These are phyloP conservation scores for Muscina levida DNA, from an alignment of 2,888 invertebrate genomes.

Conservation along the genomic window DNA sequence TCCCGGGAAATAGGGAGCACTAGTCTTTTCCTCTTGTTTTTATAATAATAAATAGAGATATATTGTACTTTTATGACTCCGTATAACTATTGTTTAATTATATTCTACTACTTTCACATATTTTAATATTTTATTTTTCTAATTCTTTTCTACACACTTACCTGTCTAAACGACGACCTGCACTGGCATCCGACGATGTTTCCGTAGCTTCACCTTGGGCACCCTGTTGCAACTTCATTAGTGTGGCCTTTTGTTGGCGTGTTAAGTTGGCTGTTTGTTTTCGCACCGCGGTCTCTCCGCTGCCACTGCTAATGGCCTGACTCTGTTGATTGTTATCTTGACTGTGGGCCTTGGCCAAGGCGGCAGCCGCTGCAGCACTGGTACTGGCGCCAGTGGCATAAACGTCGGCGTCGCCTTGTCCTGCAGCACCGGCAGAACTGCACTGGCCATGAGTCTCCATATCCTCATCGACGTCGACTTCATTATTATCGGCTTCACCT, in stretches of 20 bases:
- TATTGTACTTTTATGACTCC: too few species aligned
- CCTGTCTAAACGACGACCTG: constrained; percentile 74
- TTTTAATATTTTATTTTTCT: too few species aligned
- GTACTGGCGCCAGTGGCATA: constrained; percentile 72
- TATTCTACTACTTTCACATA: too few species aligned
- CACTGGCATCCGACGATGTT: constrained; percentile 86
- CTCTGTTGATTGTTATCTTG: constrained; percentile 82
- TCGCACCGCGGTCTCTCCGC: constrained; percentile 82
- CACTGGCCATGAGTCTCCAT: constrained; percentile 85
- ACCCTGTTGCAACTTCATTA: constrained; percentile 75
- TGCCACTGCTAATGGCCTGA: constrained; percentile 90
- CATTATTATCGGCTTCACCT: constrained; percentile 81
- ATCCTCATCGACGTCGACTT: constrained; percentile 84
- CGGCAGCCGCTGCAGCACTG: constrained; percentile 67
- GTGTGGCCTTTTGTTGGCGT: constrained; percentile 74
- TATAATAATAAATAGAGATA: too few species aligned
- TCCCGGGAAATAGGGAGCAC: too few species aligned
- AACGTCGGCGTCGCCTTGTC: constrained; percentile 79
- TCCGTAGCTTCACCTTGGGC: constrained; percentile 89
- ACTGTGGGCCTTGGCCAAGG: constrained; percentile 69
- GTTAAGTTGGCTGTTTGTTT: constrained; percentile 75
- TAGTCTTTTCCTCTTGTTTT: too few species aligned
- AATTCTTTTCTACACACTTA: too few species aligned
- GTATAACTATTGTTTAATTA: too few species aligned
- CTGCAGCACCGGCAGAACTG: constrained; percentile 75